Evolutionary conservation across 2,888 invertebrate species (phyloP), one percentile per base, ranked within the genome.

Genomic region (Micoletzkya japonica): DNA sequence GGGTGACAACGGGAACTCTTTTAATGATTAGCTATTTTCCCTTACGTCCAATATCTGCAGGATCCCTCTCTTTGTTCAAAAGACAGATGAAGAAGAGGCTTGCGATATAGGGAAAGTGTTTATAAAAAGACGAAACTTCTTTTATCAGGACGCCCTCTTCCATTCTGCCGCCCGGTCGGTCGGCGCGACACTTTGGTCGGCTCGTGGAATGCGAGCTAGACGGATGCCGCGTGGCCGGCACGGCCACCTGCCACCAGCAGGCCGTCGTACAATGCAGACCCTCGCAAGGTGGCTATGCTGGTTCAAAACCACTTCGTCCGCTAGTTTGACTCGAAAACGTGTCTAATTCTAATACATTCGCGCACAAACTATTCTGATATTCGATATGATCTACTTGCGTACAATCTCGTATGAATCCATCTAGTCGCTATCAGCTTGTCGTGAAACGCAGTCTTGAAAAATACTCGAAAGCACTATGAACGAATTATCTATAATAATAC

Each of bases 41-140:
- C 87, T 24, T 90, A 90, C n/a, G n/a, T n/a, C n/a, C n/a, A n/a
- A 44, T 14, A 44, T 44, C 44, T 20, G 20, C 44, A 44, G 44
- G 10, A 44, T 44, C 80, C 89, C 89, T 86, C 61, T 37, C 14
- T n/a, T 34, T 10, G 6, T 30, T 59, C 59, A 58, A 20, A 20
- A n/a, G 6, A 10, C 17, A 17, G 36, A 28, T 36, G 7, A 63
- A 17, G 24, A 59, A n/a, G n/a, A 20, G n/a, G n/a, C n/a, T n/a
- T n/a, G n/a, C n/a, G n/a, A n/a, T n/a, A n/a, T n/a, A n/a, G n/a
- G n/a, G n/a, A n/a, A n/a, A n/a, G n/a, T n/a, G n/a, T n/a, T n/a
- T 36, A 54, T 36, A 49, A 10, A 52, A n/a, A 17, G 7, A 52
- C 6, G 6, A 14, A 52, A 52, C 24, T 24, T 2, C 36, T 36